phyloP scores from a whole-genome alignment of 1,140 invertebrate genomes.

The Saccostrea cuccullata region DNA sequence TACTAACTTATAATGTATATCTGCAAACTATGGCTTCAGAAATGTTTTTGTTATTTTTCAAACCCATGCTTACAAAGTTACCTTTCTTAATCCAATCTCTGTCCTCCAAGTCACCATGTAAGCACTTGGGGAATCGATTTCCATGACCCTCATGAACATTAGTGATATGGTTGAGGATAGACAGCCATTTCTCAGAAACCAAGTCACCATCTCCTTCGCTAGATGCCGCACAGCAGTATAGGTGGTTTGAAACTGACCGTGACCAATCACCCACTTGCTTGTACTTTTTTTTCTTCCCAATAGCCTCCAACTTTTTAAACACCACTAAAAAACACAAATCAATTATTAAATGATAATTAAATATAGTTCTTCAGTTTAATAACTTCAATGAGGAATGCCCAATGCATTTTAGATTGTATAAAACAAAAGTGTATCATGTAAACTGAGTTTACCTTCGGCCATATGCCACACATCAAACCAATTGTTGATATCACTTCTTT shows the following conservation, averaged over 20 bases:
- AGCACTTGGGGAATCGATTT: conserved; percentile 36
- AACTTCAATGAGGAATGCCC: too few relatives aligned
- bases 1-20: too few relatives aligned
- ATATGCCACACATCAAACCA: too few relatives aligned
- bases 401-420: too few relatives aligned
- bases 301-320: conserved; percentile 43
- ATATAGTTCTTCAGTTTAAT: too few relatives aligned
- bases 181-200: too few relatives aligned
- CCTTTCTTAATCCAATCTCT: not conserved
- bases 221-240: conserved; percentile 55
- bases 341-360: not conserved
- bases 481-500: too few relatives aligned
- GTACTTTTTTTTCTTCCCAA: conserved; percentile 38
- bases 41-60: too few relatives aligned
- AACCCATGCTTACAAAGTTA: not conserved
- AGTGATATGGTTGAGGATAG: too few relatives aligned
- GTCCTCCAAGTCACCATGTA: conserved; percentile 37
- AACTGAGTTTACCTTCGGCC: not conserved
- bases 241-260: conserved; percentile 52
- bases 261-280: conserved; percentile 39
- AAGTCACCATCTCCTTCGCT: conserved; percentile 51
- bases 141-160: too few relatives aligned
- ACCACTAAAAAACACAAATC: conserved; percentile 35
- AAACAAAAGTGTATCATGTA: too few relatives aligned
- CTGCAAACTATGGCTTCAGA: too few relatives aligned